Evolutionary conservation across 2,888 invertebrate species (phyloP).

Genomic region (Trisateles emortualis): DNA sequence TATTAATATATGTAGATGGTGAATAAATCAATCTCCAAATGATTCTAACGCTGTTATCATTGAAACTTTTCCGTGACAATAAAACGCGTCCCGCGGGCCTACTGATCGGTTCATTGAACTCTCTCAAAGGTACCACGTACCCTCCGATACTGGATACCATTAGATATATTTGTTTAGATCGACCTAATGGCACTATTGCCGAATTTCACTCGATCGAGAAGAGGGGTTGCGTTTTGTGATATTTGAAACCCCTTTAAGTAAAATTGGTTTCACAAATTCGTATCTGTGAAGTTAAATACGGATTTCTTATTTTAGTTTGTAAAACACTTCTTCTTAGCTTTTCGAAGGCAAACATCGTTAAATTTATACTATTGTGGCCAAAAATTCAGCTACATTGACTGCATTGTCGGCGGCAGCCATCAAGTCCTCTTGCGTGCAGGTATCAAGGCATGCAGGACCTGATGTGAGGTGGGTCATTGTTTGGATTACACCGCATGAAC

Average conservation of each 20-base stretch:
- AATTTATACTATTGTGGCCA: too few relatives aligned
- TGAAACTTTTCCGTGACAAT: conserved; percentile 39
- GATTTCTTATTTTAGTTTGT: neutral
- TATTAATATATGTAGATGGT: neutral
- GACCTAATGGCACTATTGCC: conserved; percentile 45
- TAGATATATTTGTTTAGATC: conserved; percentile 46
- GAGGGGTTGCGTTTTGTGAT: conserved; percentile 13
- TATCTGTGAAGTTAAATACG: neutral
- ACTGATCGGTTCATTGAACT: conserved; percentile 44
- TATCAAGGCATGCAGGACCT: too few relatives aligned
- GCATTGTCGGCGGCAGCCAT: too few relatives aligned
- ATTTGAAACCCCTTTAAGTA: conserved; percentile 11
- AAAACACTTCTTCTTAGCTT: too few relatives aligned
- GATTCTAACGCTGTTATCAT: conserved; percentile 31
- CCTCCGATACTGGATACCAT: conserved; percentile 41
- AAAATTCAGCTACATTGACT: too few relatives aligned
- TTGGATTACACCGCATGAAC: too few relatives aligned
- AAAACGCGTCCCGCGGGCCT: conserved; percentile 33
- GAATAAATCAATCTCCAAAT: conserved; percentile 29
- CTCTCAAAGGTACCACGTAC: conserved; percentile 34
- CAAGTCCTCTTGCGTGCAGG: too few relatives aligned
- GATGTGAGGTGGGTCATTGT: too few relatives aligned
- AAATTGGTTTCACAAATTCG: neutral
- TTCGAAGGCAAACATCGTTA: too few relatives aligned
- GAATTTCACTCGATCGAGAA: conserved; percentile 28